Evolutionary conservation across 2,888 invertebrate genomes (phyloP), one percentile per base, ranked within the genome.

Genomic region (Linyphia triangularis): DNA sequence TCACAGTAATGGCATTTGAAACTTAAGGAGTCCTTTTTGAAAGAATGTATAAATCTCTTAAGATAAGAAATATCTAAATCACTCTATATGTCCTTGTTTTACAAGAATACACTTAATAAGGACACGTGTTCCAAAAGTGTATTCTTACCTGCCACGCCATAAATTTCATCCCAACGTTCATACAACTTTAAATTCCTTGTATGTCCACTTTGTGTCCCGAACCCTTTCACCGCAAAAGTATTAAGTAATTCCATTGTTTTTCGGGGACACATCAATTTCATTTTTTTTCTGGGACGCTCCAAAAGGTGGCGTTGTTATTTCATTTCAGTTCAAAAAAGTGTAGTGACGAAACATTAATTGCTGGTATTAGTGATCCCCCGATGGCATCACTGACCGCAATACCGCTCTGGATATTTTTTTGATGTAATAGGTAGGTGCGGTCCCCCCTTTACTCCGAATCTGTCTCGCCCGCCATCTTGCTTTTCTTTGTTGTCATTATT

Each of bases 261-360:
- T 59, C 73, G 59, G 26, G 63, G 37, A 26, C 77, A 24, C 24
- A 16, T 33, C 77, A 73, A n/a, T 30, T 33, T 30, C n/a, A 33
- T 57, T 59, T 1, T 22, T 51, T 51, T 30, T 33, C 33, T 30
- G 57, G 22, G 24, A 9, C 59, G 24, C 19, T 69, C 19, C 30
- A 30, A n/a, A 65, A 59, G 10, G 10, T 24, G n/a, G 16, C 22
- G 33, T 33, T 22, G 67, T 22, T 13, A 51, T 16, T n/a, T 33
- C 37, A 19, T 24, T 28, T 26, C 70, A n/a, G 13, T 40, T 70
- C 40, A 43, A 28, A 70, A 26, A 16, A 61, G 4, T 26, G 22
- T 19, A 69, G 75, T 84, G 77, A 40, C 59, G 84, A 84, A 84
- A 84, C 67, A 75, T 84, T 77, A 84, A 77, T 84, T 84, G 77